A percentile compares a stretch with the other conserved stretches of the same genome.
Evolutionary conservation across 2,888 invertebrate species (phyloP).

Genomic region (Gerosis bhagava): DNA sequence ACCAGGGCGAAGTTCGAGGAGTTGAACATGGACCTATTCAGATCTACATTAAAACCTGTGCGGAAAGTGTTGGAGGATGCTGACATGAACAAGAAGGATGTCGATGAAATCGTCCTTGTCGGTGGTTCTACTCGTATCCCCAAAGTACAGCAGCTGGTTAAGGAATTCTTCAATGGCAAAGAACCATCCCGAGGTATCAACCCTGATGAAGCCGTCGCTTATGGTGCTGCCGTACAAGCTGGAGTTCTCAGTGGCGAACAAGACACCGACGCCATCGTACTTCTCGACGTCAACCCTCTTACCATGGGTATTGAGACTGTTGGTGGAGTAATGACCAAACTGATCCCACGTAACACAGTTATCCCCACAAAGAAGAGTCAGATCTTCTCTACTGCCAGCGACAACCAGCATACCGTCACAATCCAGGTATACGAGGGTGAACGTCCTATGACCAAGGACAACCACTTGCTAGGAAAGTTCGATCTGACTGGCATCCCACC

Average conservation of each 20-base stretch:
- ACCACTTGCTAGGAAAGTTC: slow-evolving; percentile 98
- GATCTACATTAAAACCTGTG: slow-evolving; percentile 96
- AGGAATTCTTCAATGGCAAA: slow-evolving; percentile 98
- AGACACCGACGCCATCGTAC: slow-evolving; percentile 97
- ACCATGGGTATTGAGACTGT: slow-evolving; percentile 99
- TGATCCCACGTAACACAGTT: slow-evolving; percentile 98
- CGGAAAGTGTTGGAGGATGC: slow-evolving; percentile 98
- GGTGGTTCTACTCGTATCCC: slow-evolving; percentile 99
- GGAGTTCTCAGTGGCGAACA: slow-evolving; percentile 99
- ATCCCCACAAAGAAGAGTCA: slow-evolving; percentile 99
- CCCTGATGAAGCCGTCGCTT: slow-evolving; percentile 99
- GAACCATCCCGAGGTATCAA: slow-evolving; percentile 99
- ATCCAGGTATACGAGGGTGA: slow-evolving; percentile 99
- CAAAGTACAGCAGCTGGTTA: slow-evolving; percentile 96
- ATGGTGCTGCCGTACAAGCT: slow-evolving; percentile 99
- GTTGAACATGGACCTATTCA: slow-evolving; percentile 96
- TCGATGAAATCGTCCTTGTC: slow-evolving; percentile 99
- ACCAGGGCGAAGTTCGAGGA: slow-evolving; percentile 99
- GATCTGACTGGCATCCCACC: slow-evolving; percentile 98
- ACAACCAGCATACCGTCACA: slow-evolving; percentile 99
- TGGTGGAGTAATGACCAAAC: slow-evolving; percentile 99
- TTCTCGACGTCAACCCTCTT: slow-evolving; percentile 98
- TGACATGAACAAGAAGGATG: slow-evolving; percentile 99
- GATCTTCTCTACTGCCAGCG: slow-evolving; percentile 99
- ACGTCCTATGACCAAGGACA: slow-evolving; percentile 99